These are phyloP conservation scores for Nothura maculosa DNA, from an alignment of 2,797 vertebrate genomes.

Conservation along the genomic window DNA sequence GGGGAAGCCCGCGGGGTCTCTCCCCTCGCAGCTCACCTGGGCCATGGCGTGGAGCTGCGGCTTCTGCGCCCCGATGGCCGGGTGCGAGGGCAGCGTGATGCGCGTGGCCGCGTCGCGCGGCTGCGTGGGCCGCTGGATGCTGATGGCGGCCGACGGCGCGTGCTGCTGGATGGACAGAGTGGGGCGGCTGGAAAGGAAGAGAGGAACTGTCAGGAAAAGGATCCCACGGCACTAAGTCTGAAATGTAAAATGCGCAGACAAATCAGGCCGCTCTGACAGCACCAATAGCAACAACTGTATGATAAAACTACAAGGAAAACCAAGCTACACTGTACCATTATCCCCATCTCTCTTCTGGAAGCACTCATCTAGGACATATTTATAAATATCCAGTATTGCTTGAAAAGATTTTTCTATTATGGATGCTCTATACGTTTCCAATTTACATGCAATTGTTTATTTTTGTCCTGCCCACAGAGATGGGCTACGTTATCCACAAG, in stretches of 20 bases:
- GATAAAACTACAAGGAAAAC: not conserved
- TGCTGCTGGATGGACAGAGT: conserved; percentile 92
- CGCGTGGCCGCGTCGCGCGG: conserved; percentile 89
- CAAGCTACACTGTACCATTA: not conserved
- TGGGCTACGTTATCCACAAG: not conserved
- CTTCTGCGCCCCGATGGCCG: conserved; percentile 91
- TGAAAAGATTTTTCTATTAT: not conserved
- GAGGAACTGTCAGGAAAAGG: not conserved
- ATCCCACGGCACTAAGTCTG: accelerated
- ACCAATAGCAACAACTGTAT: accelerated
- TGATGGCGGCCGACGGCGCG: conserved; percentile 88
- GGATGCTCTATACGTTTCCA: not conserved
- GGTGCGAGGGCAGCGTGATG: conserved; percentile 94
- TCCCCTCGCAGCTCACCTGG: conserved; percentile 82
- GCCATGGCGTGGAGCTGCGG: conserved; percentile 93
- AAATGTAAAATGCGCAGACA: not conserved
- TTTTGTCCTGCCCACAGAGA: not conserved
- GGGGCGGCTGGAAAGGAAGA: conserved; percentile 82
- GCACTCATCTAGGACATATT: not conserved
- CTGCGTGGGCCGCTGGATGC: conserved; percentile 92
- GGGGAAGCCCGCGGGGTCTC: not conserved
- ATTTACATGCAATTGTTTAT: not conserved
- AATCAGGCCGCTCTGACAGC: not conserved
- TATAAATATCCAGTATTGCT: not conserved
- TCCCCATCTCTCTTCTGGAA: not conserved